Evolutionary conservation across 2,888 invertebrate species (phyloP), one percentile per base, ranked within the genome.

Genomic region (Mesorhabditis spiculigera): DNA sequence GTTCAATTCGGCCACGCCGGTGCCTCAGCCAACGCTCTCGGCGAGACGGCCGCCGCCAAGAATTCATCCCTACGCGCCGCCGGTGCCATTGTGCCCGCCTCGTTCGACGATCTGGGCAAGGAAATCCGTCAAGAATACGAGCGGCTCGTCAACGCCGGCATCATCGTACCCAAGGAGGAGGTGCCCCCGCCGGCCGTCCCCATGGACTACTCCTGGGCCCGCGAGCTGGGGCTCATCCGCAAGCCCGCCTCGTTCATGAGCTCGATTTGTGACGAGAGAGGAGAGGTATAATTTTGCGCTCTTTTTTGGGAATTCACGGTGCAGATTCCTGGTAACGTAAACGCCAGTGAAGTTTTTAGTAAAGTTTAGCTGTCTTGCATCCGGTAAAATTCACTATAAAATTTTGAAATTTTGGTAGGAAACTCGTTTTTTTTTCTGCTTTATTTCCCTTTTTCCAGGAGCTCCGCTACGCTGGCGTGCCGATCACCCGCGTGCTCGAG

Each of bases 1-100:
- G 95, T 98, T 8, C 98, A 99, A 88, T 98, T 99, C 88, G 98
- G 98, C 0, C 98, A 98, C 89, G 98, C 98, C 77, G 98, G 98
- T 5, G 95, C 97, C 3, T 95, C 95, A 84, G 98, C 97, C 43
- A 94, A 97, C 86, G 93, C 93, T 0, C 92, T 92, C 66, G 87
- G 91, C 10, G 98, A 98, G 89, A 97, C 97, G 64, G 97, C 98
- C 0, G 90, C n/a, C 0, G 91, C 93, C 0, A 98, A 98, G 89
- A 98, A 98, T 87, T 90, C n/a, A n/a, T 92, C 93, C 0, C 89
- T 6, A n/a, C 89, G 89, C 70, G 90, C 90, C 0, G 92, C 91
- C 69, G 97, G 97, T 0, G 96, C 93, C 89, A 91, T 77, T 73
- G 97, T 98, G 3, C 98, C 98, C 0, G 90, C 90, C 3, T 93